Percentiles rank a stretch among this genome's conserved stretches.
These are phyloP conservation scores for Merops nubicus DNA, from an alignment of 2,113 vertebrate species.

Conservation along the genomic window DNA sequence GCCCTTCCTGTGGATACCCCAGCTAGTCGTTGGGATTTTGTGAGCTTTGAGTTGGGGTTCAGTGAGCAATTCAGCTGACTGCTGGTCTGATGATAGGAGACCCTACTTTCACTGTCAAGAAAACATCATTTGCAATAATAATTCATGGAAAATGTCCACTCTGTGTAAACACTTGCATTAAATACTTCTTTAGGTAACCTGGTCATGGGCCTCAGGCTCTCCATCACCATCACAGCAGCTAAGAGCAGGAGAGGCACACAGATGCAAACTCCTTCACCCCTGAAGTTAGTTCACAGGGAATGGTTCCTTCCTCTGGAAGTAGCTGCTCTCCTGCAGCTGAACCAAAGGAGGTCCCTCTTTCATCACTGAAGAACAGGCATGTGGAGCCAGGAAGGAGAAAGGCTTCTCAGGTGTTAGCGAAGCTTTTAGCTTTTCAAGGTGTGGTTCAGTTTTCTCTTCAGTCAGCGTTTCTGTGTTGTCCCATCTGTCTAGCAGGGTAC, in stretches of 20 bases:
- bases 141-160: neutral
- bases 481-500: neutral
- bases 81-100: neutral
- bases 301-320: neutral
- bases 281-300: neutral
- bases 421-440: neutral
- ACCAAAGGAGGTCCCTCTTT: neutral
- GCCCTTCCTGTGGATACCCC: neutral
- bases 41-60: neutral
- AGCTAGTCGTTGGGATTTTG: neutral
- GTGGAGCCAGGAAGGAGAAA: neutral
- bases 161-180: neutral
- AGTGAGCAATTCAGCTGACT: neutral
- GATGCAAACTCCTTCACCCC: neutral
- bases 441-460: neutral
- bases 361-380: neutral
- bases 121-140: accelerated
- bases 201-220: neutral
- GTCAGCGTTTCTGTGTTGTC: neutral
- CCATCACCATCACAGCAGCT: neutral
- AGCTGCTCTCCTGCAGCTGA: neutral
- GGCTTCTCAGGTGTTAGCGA: neutral
- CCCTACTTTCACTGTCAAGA: neutral
- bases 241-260: neutral
- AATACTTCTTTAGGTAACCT: neutral